A percentile compares a stretch with the other conserved stretches of the same genome.
Evolutionary conservation across 53 echinoderm and acorn worm genomes (phyloP).

Genomic region (Henricia sp.): DNA sequence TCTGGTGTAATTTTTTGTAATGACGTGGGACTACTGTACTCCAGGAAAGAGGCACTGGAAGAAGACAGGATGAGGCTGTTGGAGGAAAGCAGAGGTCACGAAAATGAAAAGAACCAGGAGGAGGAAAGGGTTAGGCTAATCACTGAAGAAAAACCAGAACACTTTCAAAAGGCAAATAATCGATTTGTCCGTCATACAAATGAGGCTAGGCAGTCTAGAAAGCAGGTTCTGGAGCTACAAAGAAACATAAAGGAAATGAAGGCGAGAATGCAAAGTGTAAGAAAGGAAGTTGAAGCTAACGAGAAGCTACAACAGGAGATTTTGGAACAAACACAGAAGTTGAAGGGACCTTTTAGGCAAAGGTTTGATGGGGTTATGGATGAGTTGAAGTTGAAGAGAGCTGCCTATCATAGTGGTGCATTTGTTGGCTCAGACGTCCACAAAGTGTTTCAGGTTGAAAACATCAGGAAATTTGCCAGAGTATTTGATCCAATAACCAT

Average conservation of each 20-base stretch:
- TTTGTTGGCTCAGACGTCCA: constrained; percentile 42
- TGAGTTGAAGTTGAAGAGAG: constrained; percentile 10
- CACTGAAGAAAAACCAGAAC: not conserved
- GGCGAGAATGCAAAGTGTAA: not conserved
- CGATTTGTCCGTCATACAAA: not conserved
- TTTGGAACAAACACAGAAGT: not conserved
- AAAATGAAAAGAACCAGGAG: not conserved
- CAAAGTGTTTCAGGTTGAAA: not conserved
- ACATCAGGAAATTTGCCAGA: constrained; percentile 10
- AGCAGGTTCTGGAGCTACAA: not conserved
- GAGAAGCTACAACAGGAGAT: constrained; percentile 17
- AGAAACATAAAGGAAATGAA: constrained; percentile 1
- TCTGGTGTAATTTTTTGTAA: too few species aligned
- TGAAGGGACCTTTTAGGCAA: constrained; percentile 37
- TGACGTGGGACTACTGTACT: too few species aligned
- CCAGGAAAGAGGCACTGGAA: constrained; percentile 3
- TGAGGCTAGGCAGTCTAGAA: not conserved
- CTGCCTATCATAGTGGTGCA: constrained; percentile 40
- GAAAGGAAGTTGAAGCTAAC: not conserved
- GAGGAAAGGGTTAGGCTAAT: not conserved
- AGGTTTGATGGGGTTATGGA: constrained; percentile 33
- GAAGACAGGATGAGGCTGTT: not conserved
- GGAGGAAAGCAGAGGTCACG: not conserved
- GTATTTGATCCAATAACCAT: too few species aligned
- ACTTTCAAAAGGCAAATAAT: not conserved